A percentile compares a stretch with the other conserved stretches of the same genome.
These are phyloP conservation scores for Seladonia tumulorum DNA, from an alignment of 2,888 invertebrate genomes.

Conservation along the genomic window DNA sequence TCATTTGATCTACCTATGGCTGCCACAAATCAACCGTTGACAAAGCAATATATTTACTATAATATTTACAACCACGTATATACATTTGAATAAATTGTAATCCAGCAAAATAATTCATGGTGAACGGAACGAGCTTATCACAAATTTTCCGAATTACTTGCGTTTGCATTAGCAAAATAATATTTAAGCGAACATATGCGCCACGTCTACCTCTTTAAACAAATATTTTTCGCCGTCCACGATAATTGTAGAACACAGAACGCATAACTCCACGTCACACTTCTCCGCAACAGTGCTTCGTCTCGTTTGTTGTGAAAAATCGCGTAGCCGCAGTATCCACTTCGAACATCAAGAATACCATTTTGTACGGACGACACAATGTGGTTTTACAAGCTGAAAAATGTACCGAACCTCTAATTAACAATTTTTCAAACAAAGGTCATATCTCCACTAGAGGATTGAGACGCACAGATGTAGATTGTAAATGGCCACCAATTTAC, in stretches of 20 bases:
- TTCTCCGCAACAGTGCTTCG: background rate
- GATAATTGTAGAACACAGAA: background rate
- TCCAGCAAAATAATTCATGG: background rate
- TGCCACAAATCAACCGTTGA: too few species aligned
- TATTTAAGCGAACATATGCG: background rate
- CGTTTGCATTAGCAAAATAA: background rate
- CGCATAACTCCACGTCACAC: background rate
- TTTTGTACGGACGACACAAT: background rate
- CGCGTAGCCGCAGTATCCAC: background rate
- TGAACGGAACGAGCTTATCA: background rate
- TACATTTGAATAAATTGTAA: background rate
- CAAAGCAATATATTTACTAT: background rate
- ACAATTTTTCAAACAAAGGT: background rate
- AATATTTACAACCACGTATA: too few species aligned
- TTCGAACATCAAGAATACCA: background rate
- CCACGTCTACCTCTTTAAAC: background rate
- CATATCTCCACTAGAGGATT: background rate
- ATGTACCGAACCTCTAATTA: background rate
- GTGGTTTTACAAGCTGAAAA: background rate
- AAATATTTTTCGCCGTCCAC: background rate
- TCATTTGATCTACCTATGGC: too few species aligned
- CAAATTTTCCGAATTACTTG: background rate
- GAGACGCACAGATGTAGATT: background rate
- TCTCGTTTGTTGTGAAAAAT: slow-evolving; percentile 7
- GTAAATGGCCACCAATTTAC: background rate